Evolutionary conservation across 2,113 vertebrate genomes (phyloP).

Genomic region (Pitta sordida): DNA sequence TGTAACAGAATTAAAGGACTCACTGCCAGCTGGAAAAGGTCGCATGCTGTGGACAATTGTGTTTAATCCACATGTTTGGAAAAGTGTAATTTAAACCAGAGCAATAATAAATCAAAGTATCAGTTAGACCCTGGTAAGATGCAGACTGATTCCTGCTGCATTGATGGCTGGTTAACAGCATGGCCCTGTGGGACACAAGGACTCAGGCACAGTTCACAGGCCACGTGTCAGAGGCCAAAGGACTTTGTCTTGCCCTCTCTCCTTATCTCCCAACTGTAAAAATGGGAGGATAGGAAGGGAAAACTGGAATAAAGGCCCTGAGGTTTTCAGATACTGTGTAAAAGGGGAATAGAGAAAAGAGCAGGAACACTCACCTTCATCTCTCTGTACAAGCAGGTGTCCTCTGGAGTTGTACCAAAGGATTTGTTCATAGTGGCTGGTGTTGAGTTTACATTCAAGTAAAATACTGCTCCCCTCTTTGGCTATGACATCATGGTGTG

Average conservation of each 20-base stretch:
- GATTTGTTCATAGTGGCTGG: slow-evolving; percentile 63
- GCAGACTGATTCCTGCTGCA: background rate
- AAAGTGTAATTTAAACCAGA: background rate
- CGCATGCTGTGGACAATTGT: background rate
- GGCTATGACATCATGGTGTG: slow-evolving; percentile 74
- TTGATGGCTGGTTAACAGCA: background rate
- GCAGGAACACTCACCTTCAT: slow-evolving; percentile 69
- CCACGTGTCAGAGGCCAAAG: background rate
- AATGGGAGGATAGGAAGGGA: background rate
- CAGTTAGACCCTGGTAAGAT: background rate
- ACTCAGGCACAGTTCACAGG: background rate
- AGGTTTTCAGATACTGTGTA: background rate
- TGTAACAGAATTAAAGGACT: background rate
- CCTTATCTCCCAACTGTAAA: background rate
- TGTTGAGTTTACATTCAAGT: slow-evolving; percentile 84
- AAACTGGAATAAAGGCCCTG: background rate
- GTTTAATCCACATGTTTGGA: background rate
- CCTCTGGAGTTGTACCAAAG: slow-evolving; percentile 90
- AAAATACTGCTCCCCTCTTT: slow-evolving; percentile 84
- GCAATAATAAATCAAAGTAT: background rate
- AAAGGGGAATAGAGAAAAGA: background rate
- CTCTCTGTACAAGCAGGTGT: slow-evolving; percentile 61
- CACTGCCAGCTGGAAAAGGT: background rate
- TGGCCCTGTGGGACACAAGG: background rate
- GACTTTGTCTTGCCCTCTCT: background rate